Base-by-base conservation (phyloP, 2,797 vertebrate species). In the Molossus molossus region DNA sequence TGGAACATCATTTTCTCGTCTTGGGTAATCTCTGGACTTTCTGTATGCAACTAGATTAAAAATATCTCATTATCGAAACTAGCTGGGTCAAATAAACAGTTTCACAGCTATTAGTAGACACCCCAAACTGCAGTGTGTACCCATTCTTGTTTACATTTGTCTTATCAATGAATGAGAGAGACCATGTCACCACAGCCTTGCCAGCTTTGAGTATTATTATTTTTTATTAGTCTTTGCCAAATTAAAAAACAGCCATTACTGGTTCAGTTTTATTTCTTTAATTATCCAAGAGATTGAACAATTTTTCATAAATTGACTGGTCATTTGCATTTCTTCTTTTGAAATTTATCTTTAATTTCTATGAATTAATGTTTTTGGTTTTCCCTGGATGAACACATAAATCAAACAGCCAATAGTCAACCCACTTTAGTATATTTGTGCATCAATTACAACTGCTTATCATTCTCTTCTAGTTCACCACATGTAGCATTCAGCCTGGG, bases 211-310 rank as follows among this genome's bases (percentile, higher is more conserved):
- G 72, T 76, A 57, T 94, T 91, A 81, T 58, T 67, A 72, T 67
- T 93, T 96, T 92, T 91, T 90, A 90, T 84, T 83, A 33, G 84
- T 65, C 65, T 91, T 91, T 77, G 80, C 80, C 76, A 84, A 95
- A 90, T 93, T 94, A 91, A 94, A 83, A 91, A 83, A 65, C 23
- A 60, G 27, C 85, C 91, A 91, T 87, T 91, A 91, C 70, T 40
- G 23, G 70, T 76, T 94, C 82, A 53, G 45, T 91, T 96, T 95
- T 94, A 90, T 97, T 91, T 91, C 87, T 96, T 95, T 93, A 91
- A 86, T 96, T 94, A 90, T 76, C 70, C 33, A 60, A 84, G 87
- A 91, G 83, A 87, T 62, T 67, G 76, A 81, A 20, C 84, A 72
- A 82, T 93, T 96, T 90, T 95, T 90, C 93, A 73, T 86, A 92